phyloP scores from a whole-genome alignment of 53 echinoderm and acorn worm genomes.

The Pentamera pediparva region DNA sequence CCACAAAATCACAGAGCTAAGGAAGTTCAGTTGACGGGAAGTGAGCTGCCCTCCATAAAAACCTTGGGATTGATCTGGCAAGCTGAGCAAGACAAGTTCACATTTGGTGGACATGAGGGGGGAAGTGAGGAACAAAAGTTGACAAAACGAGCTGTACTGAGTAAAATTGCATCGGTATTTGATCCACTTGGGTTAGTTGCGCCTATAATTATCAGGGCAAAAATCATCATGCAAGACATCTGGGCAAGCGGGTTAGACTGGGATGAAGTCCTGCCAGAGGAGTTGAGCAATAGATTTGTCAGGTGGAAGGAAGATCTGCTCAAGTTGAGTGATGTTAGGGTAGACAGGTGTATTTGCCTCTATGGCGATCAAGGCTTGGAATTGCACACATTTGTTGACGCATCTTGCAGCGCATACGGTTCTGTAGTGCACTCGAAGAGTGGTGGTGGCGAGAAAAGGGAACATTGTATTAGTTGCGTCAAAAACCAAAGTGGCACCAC shows the following conservation, averaged over 20 bases:
- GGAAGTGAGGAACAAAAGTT: not conserved
- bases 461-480: not conserved
- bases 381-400: constrained; percentile 25
- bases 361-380: no score
- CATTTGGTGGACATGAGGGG: not conserved
- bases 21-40: not conserved
- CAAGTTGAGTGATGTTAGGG: not conserved
- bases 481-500: not conserved
- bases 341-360: not conserved
- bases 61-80: not conserved
- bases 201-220: not conserved
- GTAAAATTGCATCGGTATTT: constrained; percentile 28
- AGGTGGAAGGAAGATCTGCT: constrained; percentile 9
- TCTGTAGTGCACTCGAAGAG: not conserved
- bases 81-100: not conserved
- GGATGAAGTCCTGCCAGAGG: not conserved
- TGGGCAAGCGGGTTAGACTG: not conserved
- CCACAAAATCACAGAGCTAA: not conserved
- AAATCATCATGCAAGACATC: not conserved
- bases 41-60: not conserved
- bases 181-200: constrained; percentile 28
- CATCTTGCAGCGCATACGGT: constrained; percentile 22
- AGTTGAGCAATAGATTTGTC: no score
- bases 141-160: constrained; percentile 20
- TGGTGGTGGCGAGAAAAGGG: not conserved